Evolutionary conservation across 2,113 vertebrate genomes (phyloP).

Genomic region (Pithys albifrons): DNA sequence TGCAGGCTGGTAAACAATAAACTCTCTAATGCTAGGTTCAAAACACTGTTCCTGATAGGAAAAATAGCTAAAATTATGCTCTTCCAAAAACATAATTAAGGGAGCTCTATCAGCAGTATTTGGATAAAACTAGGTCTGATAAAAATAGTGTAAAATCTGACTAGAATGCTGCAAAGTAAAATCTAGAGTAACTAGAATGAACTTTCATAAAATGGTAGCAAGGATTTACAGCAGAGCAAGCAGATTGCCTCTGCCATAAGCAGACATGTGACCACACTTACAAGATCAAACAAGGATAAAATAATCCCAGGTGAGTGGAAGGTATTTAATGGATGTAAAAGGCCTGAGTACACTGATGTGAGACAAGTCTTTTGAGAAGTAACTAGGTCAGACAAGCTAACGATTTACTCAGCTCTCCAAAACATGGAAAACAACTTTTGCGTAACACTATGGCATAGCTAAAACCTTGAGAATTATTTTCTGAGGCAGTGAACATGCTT

Average conservation of each 20-base stretch:
- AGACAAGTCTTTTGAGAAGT: background rate
- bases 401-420: background rate
- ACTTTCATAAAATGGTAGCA: background rate
- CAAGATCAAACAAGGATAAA: background rate
- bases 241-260: background rate
- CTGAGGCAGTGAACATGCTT: background rate
- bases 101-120: background rate
- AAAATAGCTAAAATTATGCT: background rate
- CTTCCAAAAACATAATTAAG: background rate
- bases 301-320: constrained; percentile 50
- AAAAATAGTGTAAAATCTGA: background rate
- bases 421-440: background rate
- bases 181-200: background rate
- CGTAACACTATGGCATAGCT: background rate
- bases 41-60: background rate
- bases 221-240: background rate
- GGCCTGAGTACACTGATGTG: background rate
- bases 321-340: background rate
- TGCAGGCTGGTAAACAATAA: background rate
- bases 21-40: background rate
- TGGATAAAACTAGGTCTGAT: background rate
- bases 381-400: constrained; percentile 18
- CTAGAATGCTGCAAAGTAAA: background rate
- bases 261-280: background rate
- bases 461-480: background rate